Conservation (phyloP, 1,140 invertebrate genomes). For the Oryctes rhinoceros region DNA sequence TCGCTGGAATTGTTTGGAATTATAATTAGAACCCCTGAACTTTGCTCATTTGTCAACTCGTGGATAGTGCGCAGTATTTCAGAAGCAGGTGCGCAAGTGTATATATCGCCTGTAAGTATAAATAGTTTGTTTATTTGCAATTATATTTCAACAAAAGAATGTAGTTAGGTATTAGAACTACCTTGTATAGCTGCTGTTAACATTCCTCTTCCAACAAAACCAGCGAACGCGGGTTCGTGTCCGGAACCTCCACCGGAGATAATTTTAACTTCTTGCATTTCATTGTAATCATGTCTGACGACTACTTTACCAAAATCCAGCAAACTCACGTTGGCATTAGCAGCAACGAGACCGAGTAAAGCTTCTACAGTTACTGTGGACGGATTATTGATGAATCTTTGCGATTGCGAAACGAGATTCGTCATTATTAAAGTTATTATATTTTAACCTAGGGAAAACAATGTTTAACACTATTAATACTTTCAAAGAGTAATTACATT, state of each 20-base stretch:
- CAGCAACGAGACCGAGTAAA: conserved; percentile 47
- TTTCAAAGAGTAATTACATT: too few relatives aligned
- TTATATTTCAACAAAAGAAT: not conserved
- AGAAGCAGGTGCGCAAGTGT: conserved; percentile 65
- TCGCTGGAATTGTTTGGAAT: conserved; percentile 52
- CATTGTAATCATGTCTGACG: conserved; percentile 53
- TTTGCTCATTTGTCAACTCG: conserved; percentile 60
- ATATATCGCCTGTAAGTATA: conserved; percentile 50
- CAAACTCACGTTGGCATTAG: conserved; percentile 54
- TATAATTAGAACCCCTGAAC: conserved; percentile 56
- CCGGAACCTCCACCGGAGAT: conserved; percentile 74
- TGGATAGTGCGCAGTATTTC: conserved; percentile 63
- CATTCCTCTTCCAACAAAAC: conserved; percentile 75
- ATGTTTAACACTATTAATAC: too few relatives aligned
- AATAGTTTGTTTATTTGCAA: not conserved
- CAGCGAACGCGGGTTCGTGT: conserved; percentile 71
- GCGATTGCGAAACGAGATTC: not conserved
- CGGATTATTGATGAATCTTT: conserved; percentile 44
- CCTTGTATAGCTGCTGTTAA: conserved; percentile 73
- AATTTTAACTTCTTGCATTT: conserved; percentile 66
- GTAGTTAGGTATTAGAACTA: conserved; percentile 35
- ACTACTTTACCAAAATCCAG: conserved; percentile 57
- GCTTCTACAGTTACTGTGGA: conserved; percentile 44
- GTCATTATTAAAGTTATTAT: too few relatives aligned
- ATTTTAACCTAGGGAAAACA: too few relatives aligned